Percentiles rank a stretch among this genome's conserved stretches.
Evolutionary conservation across 1,140 invertebrate genomes (phyloP).

Genomic region (Littorina saxatilis): DNA sequence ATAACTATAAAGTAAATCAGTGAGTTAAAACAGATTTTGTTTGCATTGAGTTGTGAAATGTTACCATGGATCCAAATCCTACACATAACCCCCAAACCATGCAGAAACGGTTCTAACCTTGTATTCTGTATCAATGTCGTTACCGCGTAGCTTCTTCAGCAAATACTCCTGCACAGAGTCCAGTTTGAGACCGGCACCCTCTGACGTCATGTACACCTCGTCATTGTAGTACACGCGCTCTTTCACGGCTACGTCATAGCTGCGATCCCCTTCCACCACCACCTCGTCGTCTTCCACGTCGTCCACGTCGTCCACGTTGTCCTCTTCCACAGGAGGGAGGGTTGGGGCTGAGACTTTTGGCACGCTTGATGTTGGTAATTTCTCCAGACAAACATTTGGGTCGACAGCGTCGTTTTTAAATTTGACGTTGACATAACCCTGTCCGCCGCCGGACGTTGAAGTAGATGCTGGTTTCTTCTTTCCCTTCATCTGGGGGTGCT

Average conservation of each 20-base stretch:
- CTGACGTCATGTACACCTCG: slow-evolving; percentile 16
- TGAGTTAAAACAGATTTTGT: no score
- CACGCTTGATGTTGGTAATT: no score
- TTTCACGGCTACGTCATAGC: neutral
- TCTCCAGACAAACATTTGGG: no score
- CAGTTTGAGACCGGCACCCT: neutral
- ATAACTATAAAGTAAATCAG: no score
- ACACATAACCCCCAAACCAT: neutral
- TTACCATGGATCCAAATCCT: neutral
- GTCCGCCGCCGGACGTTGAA: no score
- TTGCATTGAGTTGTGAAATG: no score
- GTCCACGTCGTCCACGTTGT: neutral
- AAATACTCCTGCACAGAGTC: neutral
- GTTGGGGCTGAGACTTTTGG: no score
- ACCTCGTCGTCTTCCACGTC: neutral
- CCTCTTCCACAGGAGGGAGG: neutral
- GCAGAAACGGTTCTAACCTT: neutral
- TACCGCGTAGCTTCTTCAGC: neutral
- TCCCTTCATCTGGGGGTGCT: no score
- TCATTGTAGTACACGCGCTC: neutral
- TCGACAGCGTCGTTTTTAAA: no score
- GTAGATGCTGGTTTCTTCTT: no score
- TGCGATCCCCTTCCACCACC: neutral
- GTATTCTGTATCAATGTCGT: neutral
- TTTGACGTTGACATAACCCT: no score